Evolutionary conservation across 2,113 vertebrate genomes (phyloP), one percentile per base, ranked within the genome.

Genomic region (Rhineura floridana): DNA sequence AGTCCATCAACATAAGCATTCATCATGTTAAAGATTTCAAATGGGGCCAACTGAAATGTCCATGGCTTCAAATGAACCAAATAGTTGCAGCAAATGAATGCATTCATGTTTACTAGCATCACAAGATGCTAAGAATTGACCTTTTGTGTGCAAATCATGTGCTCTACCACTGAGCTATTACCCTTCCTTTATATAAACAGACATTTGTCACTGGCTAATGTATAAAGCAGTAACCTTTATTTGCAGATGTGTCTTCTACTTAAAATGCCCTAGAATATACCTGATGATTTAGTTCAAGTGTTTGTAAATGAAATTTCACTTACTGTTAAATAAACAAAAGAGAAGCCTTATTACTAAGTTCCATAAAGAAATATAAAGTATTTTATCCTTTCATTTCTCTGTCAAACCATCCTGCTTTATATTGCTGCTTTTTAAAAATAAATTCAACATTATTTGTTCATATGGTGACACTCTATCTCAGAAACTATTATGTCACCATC

Each of bases 311-410:
- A 84, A 90, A 59, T 0, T 0, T 30, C 4, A 1, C 4, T 90
- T 90, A 84, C 63, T n/a, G 44, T 9, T 79, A 17, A 93, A 88
- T 46, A 83, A 89, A 80, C 42, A 84, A 46, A 28, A 82, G n/a
- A n/a, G 30, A 39, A 3, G 13, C 6, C 30, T 62, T 59, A 19
- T 48, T 42, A 33, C 0, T 85, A 39, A 62, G 12, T 39, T 11
- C 0, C 36, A 50, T 44, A 59, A 4, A 28, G 1, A 42, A 79
- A 70, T 52, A 48, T 21, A 11, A 0, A 23, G 0, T 42, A 42
- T n/a, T 7, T 12, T 69, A 7, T 19, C 4, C 39, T 81, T 55
- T 33, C 1, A 19, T 28, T 5, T 0, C 23, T 82, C 8, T 55
- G 30, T 1, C 0, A 75, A 65, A 90, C 67, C 11, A 83, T 87